phyloP scores from a whole-genome alignment of 2,888 invertebrate genomes.

The Dexiosoma caninum region DNA sequence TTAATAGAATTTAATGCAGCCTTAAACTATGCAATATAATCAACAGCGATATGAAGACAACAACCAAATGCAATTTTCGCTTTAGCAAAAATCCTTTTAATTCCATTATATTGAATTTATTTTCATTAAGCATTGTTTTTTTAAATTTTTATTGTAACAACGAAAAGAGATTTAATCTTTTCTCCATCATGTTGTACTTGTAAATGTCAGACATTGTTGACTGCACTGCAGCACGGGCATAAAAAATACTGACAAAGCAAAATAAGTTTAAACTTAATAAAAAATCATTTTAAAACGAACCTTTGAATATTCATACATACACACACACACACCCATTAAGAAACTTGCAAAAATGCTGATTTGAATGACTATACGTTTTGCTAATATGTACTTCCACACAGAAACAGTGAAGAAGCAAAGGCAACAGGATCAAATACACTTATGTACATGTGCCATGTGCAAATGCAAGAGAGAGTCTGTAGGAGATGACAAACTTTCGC shows the following conservation, averaged over 20 bases:
- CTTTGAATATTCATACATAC: constrained; percentile 10
- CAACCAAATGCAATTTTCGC: constrained; percentile 14
- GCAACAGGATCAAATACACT: not conserved
- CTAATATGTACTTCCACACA: not conserved
- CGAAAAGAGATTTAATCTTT: constrained; percentile 56
- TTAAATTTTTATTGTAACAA: constrained; percentile 45
- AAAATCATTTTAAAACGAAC: constrained; percentile 60
- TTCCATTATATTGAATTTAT: constrained; percentile 55
- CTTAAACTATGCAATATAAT: constrained; percentile 38
- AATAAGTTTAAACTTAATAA: constrained; percentile 49
- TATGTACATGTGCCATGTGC: not conserved
- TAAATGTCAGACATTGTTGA: constrained; percentile 58
- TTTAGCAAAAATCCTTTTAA: constrained; percentile 48
- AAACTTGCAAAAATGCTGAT: constrained; percentile 31
- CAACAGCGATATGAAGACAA: not conserved
- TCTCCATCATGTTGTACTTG: constrained; percentile 60
- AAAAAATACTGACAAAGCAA: constrained; percentile 51
- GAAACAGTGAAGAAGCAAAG: not conserved
- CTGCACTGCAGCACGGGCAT: constrained; percentile 39
- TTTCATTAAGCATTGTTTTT: constrained; percentile 47
- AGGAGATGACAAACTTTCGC: constrained; percentile 57
- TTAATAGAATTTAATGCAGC: constrained; percentile 41
- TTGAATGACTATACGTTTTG: constrained; percentile 54
- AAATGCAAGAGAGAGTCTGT: not conserved
- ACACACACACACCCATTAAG: not conserved